Evolutionary conservation across 23 tunicate species (phyloP).

Genomic region (Styela plicata): DNA sequence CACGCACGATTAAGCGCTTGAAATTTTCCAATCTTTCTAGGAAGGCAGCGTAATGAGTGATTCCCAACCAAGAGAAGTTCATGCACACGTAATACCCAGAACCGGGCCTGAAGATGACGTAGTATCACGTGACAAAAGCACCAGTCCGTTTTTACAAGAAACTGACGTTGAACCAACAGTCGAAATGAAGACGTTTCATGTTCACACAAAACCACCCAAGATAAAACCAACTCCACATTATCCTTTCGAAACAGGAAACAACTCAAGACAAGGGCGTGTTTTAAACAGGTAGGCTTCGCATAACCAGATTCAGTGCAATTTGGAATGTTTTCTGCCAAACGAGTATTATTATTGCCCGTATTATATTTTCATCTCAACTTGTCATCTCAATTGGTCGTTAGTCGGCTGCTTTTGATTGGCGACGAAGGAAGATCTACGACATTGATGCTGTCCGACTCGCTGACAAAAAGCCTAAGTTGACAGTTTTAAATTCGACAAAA

Average conservation of each 20-base stretch:
- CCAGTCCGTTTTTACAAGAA: slow-evolving; percentile 4
- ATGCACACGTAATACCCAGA: slow-evolving; percentile 3
- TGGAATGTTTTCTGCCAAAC: too few relatives aligned
- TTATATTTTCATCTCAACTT: too few relatives aligned
- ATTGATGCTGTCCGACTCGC: too few relatives aligned
- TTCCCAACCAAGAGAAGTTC: neutral
- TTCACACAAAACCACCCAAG: neutral
- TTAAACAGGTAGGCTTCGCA: neutral
- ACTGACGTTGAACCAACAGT: neutral
- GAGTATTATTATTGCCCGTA: too few relatives aligned
- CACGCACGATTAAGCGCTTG: too few relatives aligned
- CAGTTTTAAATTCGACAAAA: too few relatives aligned
- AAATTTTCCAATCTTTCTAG: neutral
- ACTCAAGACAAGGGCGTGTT: neutral
- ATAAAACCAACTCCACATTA: neutral
- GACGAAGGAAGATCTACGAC: too few relatives aligned
- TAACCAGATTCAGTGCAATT: too few relatives aligned
- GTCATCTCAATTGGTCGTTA: too few relatives aligned
- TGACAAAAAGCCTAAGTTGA: too few relatives aligned
- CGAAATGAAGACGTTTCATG: neutral
- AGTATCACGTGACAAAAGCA: slow-evolving; percentile 1
- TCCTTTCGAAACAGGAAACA: slow-evolving; percentile 17
- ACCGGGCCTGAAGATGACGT: slow-evolving; percentile 8
- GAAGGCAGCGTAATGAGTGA: neutral
- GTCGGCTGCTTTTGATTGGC: too few relatives aligned